Base-by-base conservation (phyloP, 2,113 vertebrate genomes). In the Petromus typicus region DNA sequence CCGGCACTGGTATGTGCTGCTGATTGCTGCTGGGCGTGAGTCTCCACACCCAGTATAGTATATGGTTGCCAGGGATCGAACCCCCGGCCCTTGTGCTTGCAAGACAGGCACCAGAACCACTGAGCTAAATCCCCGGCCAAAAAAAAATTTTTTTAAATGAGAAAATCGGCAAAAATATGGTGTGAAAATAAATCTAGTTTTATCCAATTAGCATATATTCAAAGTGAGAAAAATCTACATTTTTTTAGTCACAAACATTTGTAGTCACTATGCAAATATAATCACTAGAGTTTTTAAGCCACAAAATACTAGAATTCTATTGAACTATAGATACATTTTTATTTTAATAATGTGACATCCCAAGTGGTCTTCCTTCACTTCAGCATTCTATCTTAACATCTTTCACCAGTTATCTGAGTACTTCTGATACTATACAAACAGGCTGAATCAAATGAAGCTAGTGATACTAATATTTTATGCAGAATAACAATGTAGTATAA, bases 311-410 rank as follows among this genome's bases (percentile, higher is more conserved):
- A 61, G 43, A 86, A 40, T 85, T 83, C 40, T 73, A 56, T 17
- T 73, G 37, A 61, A 93, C 89, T 56, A 30, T 10, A 59, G 57
- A n/a, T 43, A 76, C 48, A 48, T 83, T 81, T 85, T 89, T 82
- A 91, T 93, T 91, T 91, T 73, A 94, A 94, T 78, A 94, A 90
- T 1, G 40, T 88, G 51, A 54, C 1, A 57, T 64, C 59, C 76
- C 75, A 32, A 95, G n/a, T 78, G 30, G 51, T 67, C 61, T 45
- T 95, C 40, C 30, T 84, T 82, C 9, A 91, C 87, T 95, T 94
- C 64, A 75, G 25, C 32, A 76, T 71, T 40, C 48, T 90, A 81
- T 37, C 22, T 64, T 88, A 93, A 30, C 56, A 37, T 66, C 45
- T 82, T 94, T 69, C 56, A 93, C 88, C n/a, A 81, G 51, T 84